Base-by-base conservation (phyloP, 2,888 invertebrate genomes). In the Monochamus alternatus region DNA sequence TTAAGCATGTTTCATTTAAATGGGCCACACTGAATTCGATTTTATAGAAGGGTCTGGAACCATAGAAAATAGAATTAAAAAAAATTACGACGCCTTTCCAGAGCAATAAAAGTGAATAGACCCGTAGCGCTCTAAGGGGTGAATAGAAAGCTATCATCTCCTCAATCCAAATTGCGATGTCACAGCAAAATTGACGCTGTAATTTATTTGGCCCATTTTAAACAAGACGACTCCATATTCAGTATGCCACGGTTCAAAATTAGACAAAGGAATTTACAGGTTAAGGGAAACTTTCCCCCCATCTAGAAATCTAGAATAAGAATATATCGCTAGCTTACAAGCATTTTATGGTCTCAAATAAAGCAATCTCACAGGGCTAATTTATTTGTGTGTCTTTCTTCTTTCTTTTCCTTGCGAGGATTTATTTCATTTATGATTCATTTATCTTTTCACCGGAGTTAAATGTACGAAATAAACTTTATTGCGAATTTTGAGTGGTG, bases 361-460 rank as follows among this genome's bases (percentile, higher is more conserved):
- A 68, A 68, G 68, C 68, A 60, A 60, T 60, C 69, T 44, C 69
- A 32, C 22, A 69, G 62, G 69, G 60, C 60, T 69, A 69, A 69
- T 69, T 69, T 69, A 69, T 69, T 62, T 69, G 69, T 44, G 31
- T 43, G 58, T 32, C 58, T 68, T 59, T 38, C 47, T 69, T 51
- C 59, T 60, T 69, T 69, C 69, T 31, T 60, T 55, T 51, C 31
- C 60, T 22, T 59, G 22, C 14, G 22, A 22, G 69, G 31, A 69
- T 69, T 60, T 69, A 62, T 69, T 69, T 69, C 69, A 47, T 59
- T 69, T 69, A 69, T 69, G 69, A 69, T 60, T 69, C 69, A 60
- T 69, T 69, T 60, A 69, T 69, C 69, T 60, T 69, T 59, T 60
- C 60, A n/a, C 60, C 60, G 10, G 44, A 43, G 68, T 59, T 68